Percentiles rank a stretch among this genome's conserved stretches.
Evolutionary conservation across 2,113 vertebrate species (phyloP).

Genomic region (Pachypanchax playfairii): DNA sequence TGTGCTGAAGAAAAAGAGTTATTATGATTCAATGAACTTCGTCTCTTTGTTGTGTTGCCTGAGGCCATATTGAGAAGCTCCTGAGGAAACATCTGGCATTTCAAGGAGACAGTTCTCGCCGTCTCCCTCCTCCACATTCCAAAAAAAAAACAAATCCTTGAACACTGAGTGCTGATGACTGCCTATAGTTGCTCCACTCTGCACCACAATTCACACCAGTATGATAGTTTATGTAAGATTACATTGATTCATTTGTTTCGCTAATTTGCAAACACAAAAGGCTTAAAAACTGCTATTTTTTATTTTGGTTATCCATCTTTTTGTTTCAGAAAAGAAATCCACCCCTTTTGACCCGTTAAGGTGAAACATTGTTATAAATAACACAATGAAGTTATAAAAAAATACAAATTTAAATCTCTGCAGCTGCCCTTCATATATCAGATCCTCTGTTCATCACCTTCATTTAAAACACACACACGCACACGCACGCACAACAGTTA

Average conservation of each 20-base stretch:
- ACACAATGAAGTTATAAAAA: too few species aligned
- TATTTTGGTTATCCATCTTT: too few species aligned
- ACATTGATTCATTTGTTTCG: not conserved
- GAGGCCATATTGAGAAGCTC: constrained; percentile 55
- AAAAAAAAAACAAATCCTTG: constrained; percentile 37
- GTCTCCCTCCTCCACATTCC: constrained; percentile 40
- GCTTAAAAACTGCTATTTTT: too few species aligned
- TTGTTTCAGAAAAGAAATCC: too few species aligned
- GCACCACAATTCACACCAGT: constrained; percentile 11
- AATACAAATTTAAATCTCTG: too few species aligned
- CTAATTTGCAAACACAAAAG: too few species aligned
- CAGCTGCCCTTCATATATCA: too few species aligned
- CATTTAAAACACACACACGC: too few species aligned
- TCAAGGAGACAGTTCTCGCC: constrained; percentile 55
- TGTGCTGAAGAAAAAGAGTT: constrained; percentile 35
- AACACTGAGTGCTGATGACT: constrained; percentile 32
- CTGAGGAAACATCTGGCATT: constrained; percentile 71
- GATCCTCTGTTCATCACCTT: too few species aligned
- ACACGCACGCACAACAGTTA: too few species aligned
- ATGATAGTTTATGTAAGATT: constrained; percentile 7
- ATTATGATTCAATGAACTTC: constrained; percentile 60
- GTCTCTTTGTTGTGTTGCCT: constrained; percentile 62
- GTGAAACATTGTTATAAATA: too few species aligned
- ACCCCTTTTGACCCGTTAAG: too few species aligned
- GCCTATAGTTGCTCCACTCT: constrained; percentile 14